Base-by-base conservation (phyloP, 2,888 invertebrate species). In the Caenorhabditis becei region DNA sequence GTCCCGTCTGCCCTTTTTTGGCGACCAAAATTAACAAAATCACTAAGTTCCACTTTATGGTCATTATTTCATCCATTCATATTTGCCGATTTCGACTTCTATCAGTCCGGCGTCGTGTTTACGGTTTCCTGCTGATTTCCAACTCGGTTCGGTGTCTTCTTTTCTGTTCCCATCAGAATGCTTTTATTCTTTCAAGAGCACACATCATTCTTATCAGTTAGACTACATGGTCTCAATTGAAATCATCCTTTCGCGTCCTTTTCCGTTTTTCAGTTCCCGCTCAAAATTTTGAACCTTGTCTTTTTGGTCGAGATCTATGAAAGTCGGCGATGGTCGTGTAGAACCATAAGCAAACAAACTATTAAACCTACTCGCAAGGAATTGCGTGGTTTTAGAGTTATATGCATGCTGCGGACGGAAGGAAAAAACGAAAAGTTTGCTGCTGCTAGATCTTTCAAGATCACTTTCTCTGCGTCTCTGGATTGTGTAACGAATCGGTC, bases 21-120 rank as follows among this genome's bases (percentile, higher is more conserved):
- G 54, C 62, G 62, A 71, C 53, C 71, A 44, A 62, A 62, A 47
- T 62, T 62, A 28, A n/a, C n/a, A n/a, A n/a, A 16, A 20, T 32
- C 5, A 35, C n/a, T 70, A 26, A 16, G 23, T n/a, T 62, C 23
- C 16, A 41, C 35, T 20, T 7, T 41, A n/a, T 47, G 47, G 4
- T 47, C 47, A 47, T 18, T 47, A 18, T 47, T n/a, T 18, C 47
- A 1, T n/a, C 47, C 3, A 1, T 47, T 47, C 18, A 20, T 35
- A 26, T 23, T 23, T 16, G n/a, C 2, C 0, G 2, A 23, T 23
- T 23, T 59, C n/a, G 16, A 14, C 3, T 47, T 61, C 35, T 0
- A 59, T 59, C 59, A 41, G 59, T 59, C 41, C n/a, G n/a, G n/a
- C n/a, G 35, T 35, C 35, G 35, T 47, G 47, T 47, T 47, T 41